Percentiles rank a stretch among this genome's conserved stretches.
Conservation (phyloP, 1,140 invertebrate genomes). For the Chironomus striatipennis region DNA sequence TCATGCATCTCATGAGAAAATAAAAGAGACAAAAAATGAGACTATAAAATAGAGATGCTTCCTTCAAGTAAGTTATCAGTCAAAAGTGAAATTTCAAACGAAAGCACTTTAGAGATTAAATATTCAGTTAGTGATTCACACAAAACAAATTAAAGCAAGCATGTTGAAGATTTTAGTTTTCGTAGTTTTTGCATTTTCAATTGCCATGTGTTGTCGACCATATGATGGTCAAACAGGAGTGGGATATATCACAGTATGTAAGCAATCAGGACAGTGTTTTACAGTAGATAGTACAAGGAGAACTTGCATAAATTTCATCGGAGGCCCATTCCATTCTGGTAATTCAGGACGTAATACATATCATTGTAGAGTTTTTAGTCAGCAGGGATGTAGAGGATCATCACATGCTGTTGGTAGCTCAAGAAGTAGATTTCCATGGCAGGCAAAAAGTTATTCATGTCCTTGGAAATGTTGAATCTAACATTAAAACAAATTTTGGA, state of each 20-base stretch:
- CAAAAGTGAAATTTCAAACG: too few species aligned
- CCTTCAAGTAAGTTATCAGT: too few species aligned
- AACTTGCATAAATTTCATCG: neutral
- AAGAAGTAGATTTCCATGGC: neutral
- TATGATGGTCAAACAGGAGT: neutral
- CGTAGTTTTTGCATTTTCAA: too few species aligned
- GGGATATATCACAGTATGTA: neutral
- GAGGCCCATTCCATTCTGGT: neutral
- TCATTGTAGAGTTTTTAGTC: neutral
- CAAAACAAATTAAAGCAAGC: too few species aligned
- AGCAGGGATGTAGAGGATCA: neutral
- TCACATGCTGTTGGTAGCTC: neutral
- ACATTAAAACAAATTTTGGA: too few species aligned
- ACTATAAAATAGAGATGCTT: too few species aligned
- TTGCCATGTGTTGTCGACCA: neutral
- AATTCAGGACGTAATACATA: neutral
- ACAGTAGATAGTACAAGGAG: neutral
- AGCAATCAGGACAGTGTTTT: neutral
- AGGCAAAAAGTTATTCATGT: neutral
- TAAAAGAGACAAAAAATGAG: too few species aligned
- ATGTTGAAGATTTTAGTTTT: too few species aligned
- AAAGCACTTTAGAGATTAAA: too few species aligned
- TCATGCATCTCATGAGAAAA: too few species aligned
- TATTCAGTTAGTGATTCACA: too few species aligned
- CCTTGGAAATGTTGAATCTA: neutral